Conservation (phyloP, 2,797 vertebrate genomes). For the Mergus octosetaceus region DNA sequence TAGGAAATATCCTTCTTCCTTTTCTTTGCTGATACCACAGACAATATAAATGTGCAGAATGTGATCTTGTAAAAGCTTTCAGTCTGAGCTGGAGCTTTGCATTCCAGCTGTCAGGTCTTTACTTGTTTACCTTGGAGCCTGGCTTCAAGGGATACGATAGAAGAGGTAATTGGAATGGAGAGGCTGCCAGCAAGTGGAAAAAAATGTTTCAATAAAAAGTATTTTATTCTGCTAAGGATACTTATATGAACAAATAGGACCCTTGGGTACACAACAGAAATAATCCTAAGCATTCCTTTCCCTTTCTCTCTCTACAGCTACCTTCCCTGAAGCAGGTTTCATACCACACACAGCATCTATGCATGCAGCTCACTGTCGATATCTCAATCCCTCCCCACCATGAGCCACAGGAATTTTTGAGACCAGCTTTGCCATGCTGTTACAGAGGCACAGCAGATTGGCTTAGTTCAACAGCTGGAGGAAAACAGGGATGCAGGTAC, state of each 20-base stretch:
- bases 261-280: slow-evolving; percentile 26
- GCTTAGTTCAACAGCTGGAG: not conserved
- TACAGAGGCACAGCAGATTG: not conserved
- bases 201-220: slow-evolving; percentile 41
- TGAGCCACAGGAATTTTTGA: not conserved
- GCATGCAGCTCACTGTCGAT: fast-evolving
- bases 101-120: slow-evolving; percentile 59
- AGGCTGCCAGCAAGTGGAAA: slow-evolving; percentile 11
- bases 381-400: fast-evolving
- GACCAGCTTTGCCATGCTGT: not conserved
- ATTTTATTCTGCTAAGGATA: slow-evolving; percentile 38
- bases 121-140: slow-evolving; percentile 64
- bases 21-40: not conserved
- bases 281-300: slow-evolving; percentile 7
- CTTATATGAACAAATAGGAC: slow-evolving; percentile 42
- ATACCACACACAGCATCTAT: not conserved
- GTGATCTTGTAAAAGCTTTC: slow-evolving; percentile 14
- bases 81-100: slow-evolving; percentile 35
- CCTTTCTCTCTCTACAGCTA: not conserved
- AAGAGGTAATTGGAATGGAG: slow-evolving; percentile 25
- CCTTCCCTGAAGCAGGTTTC: slow-evolving; percentile 31
- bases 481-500: fast-evolving
- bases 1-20: not conserved
- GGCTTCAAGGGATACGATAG: not conserved
- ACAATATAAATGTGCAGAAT: slow-evolving; percentile 27